These are phyloP conservation scores for Aphidoletes aphidimyza DNA, from an alignment of 2,888 invertebrate species.

Conservation along the genomic window DNA sequence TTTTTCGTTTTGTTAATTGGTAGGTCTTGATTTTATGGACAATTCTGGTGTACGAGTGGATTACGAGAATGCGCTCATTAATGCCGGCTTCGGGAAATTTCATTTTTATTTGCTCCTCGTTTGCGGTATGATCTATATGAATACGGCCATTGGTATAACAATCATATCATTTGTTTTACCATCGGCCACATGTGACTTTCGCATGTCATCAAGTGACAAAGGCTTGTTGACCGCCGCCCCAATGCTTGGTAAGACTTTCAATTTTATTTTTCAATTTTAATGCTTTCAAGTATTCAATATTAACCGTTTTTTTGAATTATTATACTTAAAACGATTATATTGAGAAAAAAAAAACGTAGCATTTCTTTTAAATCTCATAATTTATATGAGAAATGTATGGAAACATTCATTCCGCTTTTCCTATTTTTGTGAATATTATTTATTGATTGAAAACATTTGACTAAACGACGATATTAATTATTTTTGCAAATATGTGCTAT, in stretches of 20 bases:
- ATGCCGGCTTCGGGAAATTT: slow-evolving; percentile 83
- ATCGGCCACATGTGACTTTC: slow-evolving; percentile 83
- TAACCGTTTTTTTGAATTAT: not conserved
- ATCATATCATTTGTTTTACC: slow-evolving; percentile 86
- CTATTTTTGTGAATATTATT: no score
- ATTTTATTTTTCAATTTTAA: not conserved
- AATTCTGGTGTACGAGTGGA: slow-evolving; percentile 61
- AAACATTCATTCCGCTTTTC: no score
- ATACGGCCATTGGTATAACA: slow-evolving; percentile 83
- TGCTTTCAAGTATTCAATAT: no score
- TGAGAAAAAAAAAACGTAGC: no score
- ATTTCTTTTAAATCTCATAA: no score
- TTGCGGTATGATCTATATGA: slow-evolving; percentile 83
- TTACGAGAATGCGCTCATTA: slow-evolving; percentile 63
- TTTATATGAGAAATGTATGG: no score
- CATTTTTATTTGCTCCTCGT: slow-evolving; percentile 79
- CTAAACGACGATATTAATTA: no score
- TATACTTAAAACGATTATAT: no score
- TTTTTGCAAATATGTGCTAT: no score
- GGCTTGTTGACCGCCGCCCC: slow-evolving; percentile 82
- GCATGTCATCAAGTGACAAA: slow-evolving; percentile 81
- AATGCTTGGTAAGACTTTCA: slow-evolving; percentile 72
- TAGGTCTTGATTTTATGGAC: slow-evolving; percentile 64
- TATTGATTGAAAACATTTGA: no score
- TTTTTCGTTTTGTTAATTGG: slow-evolving; percentile 54